Conservation (phyloP, 2,888 invertebrate genomes). For the Spicauda simplicius region DNA sequence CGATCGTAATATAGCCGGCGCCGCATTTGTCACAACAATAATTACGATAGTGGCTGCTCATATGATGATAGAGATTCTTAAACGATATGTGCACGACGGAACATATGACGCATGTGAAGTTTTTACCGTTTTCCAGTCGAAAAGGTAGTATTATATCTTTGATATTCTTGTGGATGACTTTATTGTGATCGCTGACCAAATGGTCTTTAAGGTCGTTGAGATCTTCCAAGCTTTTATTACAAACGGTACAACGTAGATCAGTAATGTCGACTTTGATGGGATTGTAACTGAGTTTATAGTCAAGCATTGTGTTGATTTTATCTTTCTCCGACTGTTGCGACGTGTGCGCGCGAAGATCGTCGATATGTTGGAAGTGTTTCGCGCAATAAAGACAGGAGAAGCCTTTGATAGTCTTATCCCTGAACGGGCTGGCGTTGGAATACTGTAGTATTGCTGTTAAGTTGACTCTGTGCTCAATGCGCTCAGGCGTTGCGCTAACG, state of each 20-base stretch:
- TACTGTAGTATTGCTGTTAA: conserved; percentile 75
- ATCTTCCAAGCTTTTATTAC: conserved; percentile 65
- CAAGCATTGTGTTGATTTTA: conserved; percentile 75
- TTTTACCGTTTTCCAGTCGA: conserved; percentile 68
- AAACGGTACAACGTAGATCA: conserved; percentile 66
- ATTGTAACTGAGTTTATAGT: conserved; percentile 78
- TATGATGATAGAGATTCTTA: conserved; percentile 77
- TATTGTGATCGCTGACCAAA: conserved; percentile 62
- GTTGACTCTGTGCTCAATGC: conserved; percentile 79
- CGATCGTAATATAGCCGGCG: conserved; percentile 73
- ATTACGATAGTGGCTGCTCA: conserved; percentile 79
- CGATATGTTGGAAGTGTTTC: conserved; percentile 65
- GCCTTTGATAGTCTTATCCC: conserved; percentile 74
- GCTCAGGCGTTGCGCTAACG: conserved; percentile 76
- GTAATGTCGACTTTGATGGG: conserved; percentile 79
- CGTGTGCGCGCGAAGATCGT: conserved; percentile 68
- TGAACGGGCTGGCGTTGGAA: conserved; percentile 79
- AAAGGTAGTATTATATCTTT: conserved; percentile 79
- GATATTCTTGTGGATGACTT: conserved; percentile 69
- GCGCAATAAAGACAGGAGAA: conserved; percentile 80
- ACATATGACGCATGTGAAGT: conserved; percentile 72
- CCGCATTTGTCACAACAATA: conserved; percentile 79
- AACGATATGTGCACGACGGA: conserved; percentile 75
- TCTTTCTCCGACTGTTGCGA: conserved; percentile 69
- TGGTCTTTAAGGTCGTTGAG: conserved; percentile 73